These are phyloP conservation scores for Calcarius lapponicus DNA, from an alignment of 2,797 vertebrate genomes.

Conservation along the genomic window DNA sequence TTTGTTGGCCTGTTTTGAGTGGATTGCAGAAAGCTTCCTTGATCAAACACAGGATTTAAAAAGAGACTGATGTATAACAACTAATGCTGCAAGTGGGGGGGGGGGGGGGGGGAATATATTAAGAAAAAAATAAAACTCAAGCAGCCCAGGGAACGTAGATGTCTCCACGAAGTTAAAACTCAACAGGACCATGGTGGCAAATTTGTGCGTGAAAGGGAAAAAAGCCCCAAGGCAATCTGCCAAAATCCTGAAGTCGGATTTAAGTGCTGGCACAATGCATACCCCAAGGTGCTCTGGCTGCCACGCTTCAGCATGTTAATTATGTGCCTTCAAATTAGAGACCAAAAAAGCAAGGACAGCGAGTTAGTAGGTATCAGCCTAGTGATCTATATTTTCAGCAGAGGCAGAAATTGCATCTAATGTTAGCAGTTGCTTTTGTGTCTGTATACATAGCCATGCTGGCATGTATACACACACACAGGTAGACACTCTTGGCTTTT, in stretches of 20 bases:
- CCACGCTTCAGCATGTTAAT: constrained; percentile 63
- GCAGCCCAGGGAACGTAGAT: constrained; percentile 49
- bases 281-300: constrained; percentile 36
- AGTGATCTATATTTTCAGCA: constrained; percentile 59
- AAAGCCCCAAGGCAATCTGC: constrained; percentile 53
- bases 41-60: constrained; percentile 31
- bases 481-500: neutral
- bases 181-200: neutral
- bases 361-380: constrained; percentile 79
- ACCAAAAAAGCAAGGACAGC: constrained; percentile 71
- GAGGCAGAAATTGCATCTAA: constrained; percentile 55
- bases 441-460: constrained; percentile 30
- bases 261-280: constrained; percentile 10
- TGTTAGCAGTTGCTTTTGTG: constrained; percentile 68
- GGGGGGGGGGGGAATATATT: neutral
- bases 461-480: constrained; percentile 51
- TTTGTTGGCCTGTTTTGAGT: constrained; percentile 47
- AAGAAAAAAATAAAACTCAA: constrained; percentile 46
- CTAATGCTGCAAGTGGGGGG: constrained; percentile 32
- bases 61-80: constrained; percentile 47
- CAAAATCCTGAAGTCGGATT: constrained; percentile 39
- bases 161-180: constrained; percentile 38
- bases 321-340: constrained; percentile 63
- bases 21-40: constrained; percentile 64
- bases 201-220: constrained; percentile 22